These are phyloP conservation scores for Cataglyphis cursor DNA, from an alignment of 2,888 invertebrate genomes.

Conservation along the genomic window DNA sequence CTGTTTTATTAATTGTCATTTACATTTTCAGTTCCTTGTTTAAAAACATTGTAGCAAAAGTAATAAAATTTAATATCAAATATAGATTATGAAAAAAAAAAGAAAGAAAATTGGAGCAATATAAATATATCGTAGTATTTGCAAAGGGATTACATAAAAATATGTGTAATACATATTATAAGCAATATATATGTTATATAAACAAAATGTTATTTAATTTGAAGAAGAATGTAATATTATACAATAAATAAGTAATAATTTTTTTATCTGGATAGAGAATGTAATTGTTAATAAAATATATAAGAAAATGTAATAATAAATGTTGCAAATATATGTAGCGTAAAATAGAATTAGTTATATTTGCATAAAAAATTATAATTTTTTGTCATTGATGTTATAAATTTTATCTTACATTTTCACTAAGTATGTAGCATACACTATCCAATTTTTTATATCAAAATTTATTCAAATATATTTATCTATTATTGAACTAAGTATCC, in stretches of 20 bases:
- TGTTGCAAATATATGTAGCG: background rate
- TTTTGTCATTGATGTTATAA: background rate
- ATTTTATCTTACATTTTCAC: background rate
- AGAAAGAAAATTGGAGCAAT: background rate
- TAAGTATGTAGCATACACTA: background rate
- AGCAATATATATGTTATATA: background rate
- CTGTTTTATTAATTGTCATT: background rate
- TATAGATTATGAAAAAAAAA: background rate
- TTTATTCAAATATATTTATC: constrained; percentile 1
- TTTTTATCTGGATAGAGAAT: too few species aligned
- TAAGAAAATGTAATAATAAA: background rate
- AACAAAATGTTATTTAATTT: too few species aligned
- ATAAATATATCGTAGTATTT: background rate
- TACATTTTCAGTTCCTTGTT: background rate
- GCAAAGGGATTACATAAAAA: background rate
- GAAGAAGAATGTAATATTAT: background rate
- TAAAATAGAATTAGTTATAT: constrained; percentile 13
- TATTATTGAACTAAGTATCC: constrained; percentile 87
- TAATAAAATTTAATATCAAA: background rate
- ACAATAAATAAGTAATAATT: background rate
- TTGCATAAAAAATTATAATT: constrained; percentile 11
- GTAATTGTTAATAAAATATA: background rate
- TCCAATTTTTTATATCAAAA: constrained; percentile 17
- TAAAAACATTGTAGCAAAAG: background rate
- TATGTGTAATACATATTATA: background rate